phyloP scores from a whole-genome alignment of 2,888 invertebrate genomes.

The Leptopilina syphax region DNA sequence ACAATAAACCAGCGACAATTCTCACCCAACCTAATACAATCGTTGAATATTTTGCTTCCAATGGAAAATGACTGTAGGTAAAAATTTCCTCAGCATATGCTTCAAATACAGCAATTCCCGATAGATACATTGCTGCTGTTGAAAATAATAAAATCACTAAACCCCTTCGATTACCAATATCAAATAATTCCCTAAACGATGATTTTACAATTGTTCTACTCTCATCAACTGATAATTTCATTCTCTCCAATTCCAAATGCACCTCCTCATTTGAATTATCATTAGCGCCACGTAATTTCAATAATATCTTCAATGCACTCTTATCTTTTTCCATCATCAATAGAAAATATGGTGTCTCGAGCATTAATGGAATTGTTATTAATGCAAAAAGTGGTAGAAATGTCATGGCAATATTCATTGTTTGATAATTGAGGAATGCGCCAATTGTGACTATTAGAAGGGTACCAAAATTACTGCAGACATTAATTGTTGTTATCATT shows the following conservation, averaged over 20 bases:
- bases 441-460: constrained; percentile 73
- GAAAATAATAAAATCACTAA: constrained; percentile 80
- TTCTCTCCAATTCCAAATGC: constrained; percentile 79
- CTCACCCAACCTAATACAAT: constrained; percentile 80
- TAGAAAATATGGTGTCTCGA: constrained; percentile 83
- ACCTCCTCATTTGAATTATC: constrained; percentile 64
- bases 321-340: constrained; percentile 78
- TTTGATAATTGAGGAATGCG: constrained; percentile 77
- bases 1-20: constrained; percentile 79
- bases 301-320: constrained; percentile 80
- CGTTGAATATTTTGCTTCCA: constrained; percentile 78
- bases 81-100: constrained; percentile 82
- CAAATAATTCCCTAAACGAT: constrained; percentile 74
- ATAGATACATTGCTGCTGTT: constrained; percentile 82
- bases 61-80: constrained; percentile 77
- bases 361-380: constrained; percentile 80
- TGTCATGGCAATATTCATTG: constrained; percentile 78
- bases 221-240: constrained; percentile 79
- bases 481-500: constrained; percentile 78
- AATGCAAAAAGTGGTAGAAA: constrained; percentile 80
- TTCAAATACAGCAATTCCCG: constrained; percentile 81
- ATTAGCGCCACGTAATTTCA: constrained; percentile 78
- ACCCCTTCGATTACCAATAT: constrained; percentile 79
- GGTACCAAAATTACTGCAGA: constrained; percentile 77
- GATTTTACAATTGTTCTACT: constrained; percentile 53